Conservation (phyloP, 2,797 vertebrate genomes). For the Schizopygopsis pylzovi region DNA sequence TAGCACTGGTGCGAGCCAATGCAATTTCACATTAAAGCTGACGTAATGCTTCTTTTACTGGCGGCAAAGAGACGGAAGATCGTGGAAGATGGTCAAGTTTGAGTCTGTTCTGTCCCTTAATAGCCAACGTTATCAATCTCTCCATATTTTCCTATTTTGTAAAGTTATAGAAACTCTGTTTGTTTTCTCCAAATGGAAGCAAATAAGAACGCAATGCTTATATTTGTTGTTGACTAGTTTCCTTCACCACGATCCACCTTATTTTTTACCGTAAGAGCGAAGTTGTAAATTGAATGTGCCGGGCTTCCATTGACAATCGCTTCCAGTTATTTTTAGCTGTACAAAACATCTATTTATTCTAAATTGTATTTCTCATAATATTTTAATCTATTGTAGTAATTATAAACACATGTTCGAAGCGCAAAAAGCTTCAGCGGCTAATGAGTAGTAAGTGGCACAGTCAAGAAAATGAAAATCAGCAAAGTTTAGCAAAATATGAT, state of each 20-base stretch:
- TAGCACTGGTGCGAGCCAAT: not conserved
- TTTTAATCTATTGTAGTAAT: not conserved
- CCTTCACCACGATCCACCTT: not conserved
- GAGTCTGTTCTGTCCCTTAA: not conserved
- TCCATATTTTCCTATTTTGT: not conserved
- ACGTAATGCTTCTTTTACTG: not conserved
- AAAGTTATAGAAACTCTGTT: not conserved
- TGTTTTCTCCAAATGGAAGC: not conserved
- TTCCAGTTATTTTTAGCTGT: not conserved
- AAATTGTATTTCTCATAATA: not conserved
- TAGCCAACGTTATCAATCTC: not conserved
- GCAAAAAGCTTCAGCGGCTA: not conserved
- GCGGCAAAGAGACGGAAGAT: not conserved
- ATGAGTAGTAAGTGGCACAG: too few relatives aligned
- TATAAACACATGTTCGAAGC: not conserved
- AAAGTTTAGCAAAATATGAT: not conserved
- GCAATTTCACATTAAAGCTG: not conserved
- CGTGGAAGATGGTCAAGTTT: not conserved
- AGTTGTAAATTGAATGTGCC: not conserved
- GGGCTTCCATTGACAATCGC: not conserved
- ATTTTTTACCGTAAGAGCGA: too few relatives aligned
- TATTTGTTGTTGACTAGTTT: not conserved
- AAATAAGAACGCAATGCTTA: not conserved
- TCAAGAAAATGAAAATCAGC: too few relatives aligned
- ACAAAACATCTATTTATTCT: not conserved